Evolutionary conservation across 2,113 vertebrate genomes (phyloP), one percentile per base, ranked within the genome.

Genomic region (Brevimyrus niger): DNA sequence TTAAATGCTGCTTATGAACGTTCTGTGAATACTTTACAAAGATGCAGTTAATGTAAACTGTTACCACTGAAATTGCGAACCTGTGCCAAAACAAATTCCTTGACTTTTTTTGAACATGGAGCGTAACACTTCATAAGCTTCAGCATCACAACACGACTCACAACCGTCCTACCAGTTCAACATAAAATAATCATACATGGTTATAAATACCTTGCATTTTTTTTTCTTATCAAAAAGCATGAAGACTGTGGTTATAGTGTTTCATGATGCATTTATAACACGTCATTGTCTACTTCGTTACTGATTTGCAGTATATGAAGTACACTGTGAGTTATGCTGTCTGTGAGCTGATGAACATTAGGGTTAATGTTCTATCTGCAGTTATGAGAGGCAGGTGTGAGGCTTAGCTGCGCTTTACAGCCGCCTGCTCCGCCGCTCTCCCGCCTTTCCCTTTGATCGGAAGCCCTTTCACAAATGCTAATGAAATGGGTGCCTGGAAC

Each of bases 401-500:
- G 73, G 13, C 73, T 80, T 2, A 0, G 73, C 31, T 42, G 73
- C 15, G 5, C 19, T 3, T 1, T n/a, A 44, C 3, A 84, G 38
- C 86, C 65, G 76, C 86, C 69, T 89, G n/a, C 42, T 48, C 50
- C 38, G 35, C 51, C 82, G 23, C 50, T 51, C 38, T 88, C 69
- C 89, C 53, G 53, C 61, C 61, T 17, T 50, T 80, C 35, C 35
- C 73, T 80, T 80, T 84, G 82, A 47, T 84, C 44, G 3, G 44
- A 44, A 84, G 82, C 44, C 65, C 69, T 90, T 21, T 92, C 58
- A 69, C 87, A 87, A 90, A 93, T 91, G 92, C 8, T 94, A 94
- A 94, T 92, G 90, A 93, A 89, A 92, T 93, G 92, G 93, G 91
- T 93, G 91, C 91, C 87, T 69, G 89, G 87, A 91, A 88, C 87